Percentiles rank a stretch among this genome's conserved stretches.
Conservation (phyloP, 2,797 vertebrate species). For the Sebastes elongatus region DNA sequence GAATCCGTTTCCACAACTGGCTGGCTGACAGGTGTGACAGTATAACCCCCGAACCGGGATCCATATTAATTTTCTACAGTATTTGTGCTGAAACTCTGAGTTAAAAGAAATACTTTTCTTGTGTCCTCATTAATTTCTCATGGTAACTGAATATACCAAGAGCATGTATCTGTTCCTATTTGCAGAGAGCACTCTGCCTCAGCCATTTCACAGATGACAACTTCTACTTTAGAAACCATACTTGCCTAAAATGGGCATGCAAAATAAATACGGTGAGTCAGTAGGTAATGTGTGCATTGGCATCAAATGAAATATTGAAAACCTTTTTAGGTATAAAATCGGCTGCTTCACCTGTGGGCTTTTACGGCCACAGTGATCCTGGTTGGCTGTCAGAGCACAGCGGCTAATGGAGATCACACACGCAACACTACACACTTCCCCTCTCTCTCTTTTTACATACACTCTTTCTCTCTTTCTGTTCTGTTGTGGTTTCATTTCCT, state of each 20-base stretch:
- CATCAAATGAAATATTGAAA: constrained; percentile 70
- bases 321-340: constrained; percentile 52
- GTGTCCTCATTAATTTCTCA: constrained; percentile 66
- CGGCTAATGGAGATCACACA: constrained; percentile 64
- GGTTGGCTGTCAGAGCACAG: constrained; percentile 34
- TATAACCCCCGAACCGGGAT: not conserved
- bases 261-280: constrained; percentile 51
- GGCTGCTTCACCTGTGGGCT: constrained; percentile 39
- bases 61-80: constrained; percentile 17
- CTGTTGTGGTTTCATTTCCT: not conserved
- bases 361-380: constrained; percentile 35
- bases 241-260: constrained; percentile 52
- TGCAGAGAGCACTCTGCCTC: constrained; percentile 56
- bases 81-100: constrained; percentile 14
- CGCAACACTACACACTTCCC: not conserved
- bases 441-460: not conserved
- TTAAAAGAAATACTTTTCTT: constrained; percentile 13
- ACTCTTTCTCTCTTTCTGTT: not conserved
- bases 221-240: constrained; percentile 46
- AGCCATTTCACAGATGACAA: constrained; percentile 53
- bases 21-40: constrained; percentile 23
- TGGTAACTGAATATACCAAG: constrained; percentile 46
- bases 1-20: not conserved
- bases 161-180: constrained; percentile 43
- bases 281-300: constrained; percentile 51